phyloP scores from a whole-genome alignment of 2,888 invertebrate genomes.

The Alviniconcha strummeri region DNA sequence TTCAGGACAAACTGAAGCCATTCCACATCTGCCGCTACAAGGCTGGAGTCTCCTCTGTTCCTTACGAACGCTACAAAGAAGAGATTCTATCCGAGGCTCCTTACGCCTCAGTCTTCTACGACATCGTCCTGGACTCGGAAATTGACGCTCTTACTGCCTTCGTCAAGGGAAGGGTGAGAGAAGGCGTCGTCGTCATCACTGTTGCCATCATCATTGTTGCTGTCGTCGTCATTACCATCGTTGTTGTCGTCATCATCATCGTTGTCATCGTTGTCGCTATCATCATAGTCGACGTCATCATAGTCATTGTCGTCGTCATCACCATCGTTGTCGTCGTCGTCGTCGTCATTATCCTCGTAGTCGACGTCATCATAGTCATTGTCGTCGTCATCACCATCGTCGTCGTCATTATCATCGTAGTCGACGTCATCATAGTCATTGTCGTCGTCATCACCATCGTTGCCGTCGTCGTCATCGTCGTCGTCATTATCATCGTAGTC shows the following conservation, averaged over 20 bases:
- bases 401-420: neutral
- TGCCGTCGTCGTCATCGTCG: too few relatives aligned
- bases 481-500: too few relatives aligned
- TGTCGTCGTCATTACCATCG: neutral
- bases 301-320: neutral
- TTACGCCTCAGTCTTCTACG: constrained; percentile 34
- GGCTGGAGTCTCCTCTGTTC: constrained; percentile 17
- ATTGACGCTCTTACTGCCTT: neutral
- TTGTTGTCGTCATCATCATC: neutral
- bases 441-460: neutral
- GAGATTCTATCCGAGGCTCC: constrained; percentile 34
- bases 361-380: neutral
- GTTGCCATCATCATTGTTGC: too few relatives aligned
- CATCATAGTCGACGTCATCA: neutral
- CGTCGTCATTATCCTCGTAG: neutral
- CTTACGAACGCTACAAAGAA: constrained; percentile 37
- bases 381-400: neutral
- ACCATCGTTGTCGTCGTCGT: neutral
- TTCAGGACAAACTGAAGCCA: neutral
- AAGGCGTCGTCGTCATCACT: too few relatives aligned
- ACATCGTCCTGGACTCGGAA: constrained; percentile 31
- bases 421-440: neutral
- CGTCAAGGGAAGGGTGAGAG: constrained; percentile 29
- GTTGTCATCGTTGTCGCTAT: neutral
- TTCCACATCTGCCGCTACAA: constrained; percentile 17